Evolutionary conservation across 1,140 invertebrate species (phyloP).

Genomic region (Procambarus virginalis): DNA sequence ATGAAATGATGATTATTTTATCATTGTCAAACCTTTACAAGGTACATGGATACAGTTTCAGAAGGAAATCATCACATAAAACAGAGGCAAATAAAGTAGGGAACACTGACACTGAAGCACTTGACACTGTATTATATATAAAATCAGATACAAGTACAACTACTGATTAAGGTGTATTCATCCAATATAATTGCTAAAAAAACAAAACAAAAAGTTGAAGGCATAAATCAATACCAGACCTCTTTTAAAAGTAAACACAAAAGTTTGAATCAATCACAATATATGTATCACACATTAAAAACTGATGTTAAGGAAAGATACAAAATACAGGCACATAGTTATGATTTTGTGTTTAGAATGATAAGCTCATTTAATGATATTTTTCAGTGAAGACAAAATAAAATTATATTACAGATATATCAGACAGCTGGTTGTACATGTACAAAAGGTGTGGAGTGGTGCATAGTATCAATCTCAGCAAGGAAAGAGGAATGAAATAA

Average conservation of each 20-base stretch:
- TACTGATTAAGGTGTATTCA: background rate
- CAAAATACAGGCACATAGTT: background rate
- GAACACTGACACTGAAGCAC: background rate
- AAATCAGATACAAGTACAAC: background rate
- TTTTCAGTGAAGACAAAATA: background rate
- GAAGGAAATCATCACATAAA: constrained; percentile 2
- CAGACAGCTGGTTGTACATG: no score
- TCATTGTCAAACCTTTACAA: background rate
- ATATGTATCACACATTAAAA: background rate
- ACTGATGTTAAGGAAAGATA: background rate
- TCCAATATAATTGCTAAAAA: background rate
- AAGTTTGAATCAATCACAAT: background rate
- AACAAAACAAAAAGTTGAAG: background rate
- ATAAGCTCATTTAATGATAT: background rate
- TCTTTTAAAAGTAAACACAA: background rate
- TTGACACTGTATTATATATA: background rate
- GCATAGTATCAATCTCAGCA: no score
- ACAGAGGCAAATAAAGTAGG: background rate
- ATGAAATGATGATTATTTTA: background rate
- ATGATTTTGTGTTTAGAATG: background rate
- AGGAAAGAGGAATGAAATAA: no score
- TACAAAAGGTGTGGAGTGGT: no score
- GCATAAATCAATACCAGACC: background rate
- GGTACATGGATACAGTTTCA: background rate
- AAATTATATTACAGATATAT: background rate